Base-by-base conservation (phyloP, 2,797 vertebrate species). In the Lacerta viridis region DNA sequence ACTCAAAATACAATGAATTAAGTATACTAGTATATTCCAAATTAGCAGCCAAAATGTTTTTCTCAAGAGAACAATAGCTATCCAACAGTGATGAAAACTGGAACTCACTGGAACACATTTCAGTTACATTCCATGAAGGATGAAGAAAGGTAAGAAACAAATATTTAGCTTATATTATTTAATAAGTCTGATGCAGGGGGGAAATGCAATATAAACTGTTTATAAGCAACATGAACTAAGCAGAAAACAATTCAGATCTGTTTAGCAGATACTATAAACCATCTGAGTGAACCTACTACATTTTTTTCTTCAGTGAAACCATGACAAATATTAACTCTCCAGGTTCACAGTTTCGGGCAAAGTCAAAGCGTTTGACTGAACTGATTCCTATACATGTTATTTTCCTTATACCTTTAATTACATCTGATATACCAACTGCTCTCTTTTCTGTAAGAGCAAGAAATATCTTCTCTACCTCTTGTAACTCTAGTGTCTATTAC, bases 141-240 rank as follows among this genome's bases (percentile, higher is more conserved):
- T 0, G 91, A 4, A 4, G 2, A 76, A 29, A 15, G 36, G 18
- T 74, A 41, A 55, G 75, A 85, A 68, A 25, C 17, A 89, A 84
- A 1, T 86, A 83, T 55, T 81, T 75, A 86, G n/a, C 80, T 59
- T 78, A 55, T 33, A 71, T 50, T 83, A 43, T 71, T 90, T 84
- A 80, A 81, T 71, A 46, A 39, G 71, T 80, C 0, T 1, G 72
- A 84, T 4, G 75, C 78, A 93, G 85, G 90, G 88, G 86, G 1
- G 20, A 68, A 83, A 78, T 46, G 41, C 90, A 59, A 89, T 83
- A 85, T 1, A 2, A 13, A 75, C 3, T 41, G 11, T 64, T 13
- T 15, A 68, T 43, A 78, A 25, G 29, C 25, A 68, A 33, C 27
- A 5, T 3, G 10, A n/a, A 68, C 20, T 84, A 81, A 87, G 87